A percentile compares a stretch with the other conserved stretches of the same genome.
Conservation (phyloP, 2,888 invertebrate genomes). For the Sarcophaga rosellei region DNA sequence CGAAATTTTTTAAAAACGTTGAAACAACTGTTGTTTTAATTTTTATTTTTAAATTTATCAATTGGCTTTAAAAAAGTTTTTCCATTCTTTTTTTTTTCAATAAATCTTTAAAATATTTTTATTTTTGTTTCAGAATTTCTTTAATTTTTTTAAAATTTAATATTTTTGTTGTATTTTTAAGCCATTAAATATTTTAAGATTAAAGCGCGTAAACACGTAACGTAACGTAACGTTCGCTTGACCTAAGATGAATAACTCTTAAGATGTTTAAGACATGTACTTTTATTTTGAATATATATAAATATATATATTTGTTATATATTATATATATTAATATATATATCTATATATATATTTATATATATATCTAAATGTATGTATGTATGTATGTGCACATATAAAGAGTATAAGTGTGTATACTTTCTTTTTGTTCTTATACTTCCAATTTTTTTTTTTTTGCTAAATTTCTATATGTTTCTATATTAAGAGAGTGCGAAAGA, state of each 20-base stretch:
- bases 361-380: slow-evolving; percentile 32
- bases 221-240: slow-evolving; percentile 71
- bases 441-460: slow-evolving; percentile 6
- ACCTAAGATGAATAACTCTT: slow-evolving; percentile 79
- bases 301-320: slow-evolving; percentile 57
- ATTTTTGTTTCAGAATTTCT: slow-evolving; percentile 26
- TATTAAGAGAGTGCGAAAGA: slow-evolving; percentile 47
- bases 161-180: slow-evolving; percentile 13
- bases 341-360: slow-evolving; percentile 28
- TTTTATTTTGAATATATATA: slow-evolving; percentile 76
- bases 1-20: slow-evolving; percentile 28
- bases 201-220: slow-evolving; percentile 67
- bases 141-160: slow-evolving; percentile 17
- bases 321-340: slow-evolving; percentile 47
- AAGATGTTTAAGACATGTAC: slow-evolving; percentile 78
- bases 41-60: background rate
- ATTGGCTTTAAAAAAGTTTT: slow-evolving; percentile 1
- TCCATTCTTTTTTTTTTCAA: slow-evolving; percentile 27
- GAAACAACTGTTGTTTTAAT: slow-evolving; percentile 31
- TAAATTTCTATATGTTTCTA: slow-evolving; percentile 48
- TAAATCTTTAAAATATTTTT: slow-evolving; percentile 38
- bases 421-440: slow-evolving; percentile 38
- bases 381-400: background rate
- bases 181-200: slow-evolving; percentile 54
- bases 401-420: slow-evolving; percentile 41